phyloP scores from a whole-genome alignment of 2,113 vertebrate genomes.

The Crotalus viridis region DNA sequence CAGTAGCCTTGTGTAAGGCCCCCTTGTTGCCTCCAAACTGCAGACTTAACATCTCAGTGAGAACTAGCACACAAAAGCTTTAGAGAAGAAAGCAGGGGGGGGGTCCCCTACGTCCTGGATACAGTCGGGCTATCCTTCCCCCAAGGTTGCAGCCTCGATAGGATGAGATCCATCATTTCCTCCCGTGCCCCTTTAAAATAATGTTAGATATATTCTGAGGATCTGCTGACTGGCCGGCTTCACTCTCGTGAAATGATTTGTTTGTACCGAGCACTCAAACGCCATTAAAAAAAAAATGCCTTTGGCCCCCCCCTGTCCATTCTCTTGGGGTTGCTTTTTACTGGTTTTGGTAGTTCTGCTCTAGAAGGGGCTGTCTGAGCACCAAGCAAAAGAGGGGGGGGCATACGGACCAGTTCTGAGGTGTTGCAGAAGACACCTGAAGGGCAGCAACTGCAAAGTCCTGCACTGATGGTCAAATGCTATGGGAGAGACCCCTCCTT shows the following conservation, averaged over 20 bases:
- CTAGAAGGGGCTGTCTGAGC: background rate
- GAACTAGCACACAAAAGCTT: background rate
- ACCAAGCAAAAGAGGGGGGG: background rate
- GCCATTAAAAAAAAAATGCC: background rate
- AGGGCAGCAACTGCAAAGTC: background rate
- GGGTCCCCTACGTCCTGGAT: background rate
- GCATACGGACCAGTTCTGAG: conserved; percentile 1
- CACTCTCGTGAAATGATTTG: conserved; percentile 3
- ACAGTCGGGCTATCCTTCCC: background rate
- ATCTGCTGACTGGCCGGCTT: background rate
- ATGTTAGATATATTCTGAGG: background rate
- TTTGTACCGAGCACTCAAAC: background rate
- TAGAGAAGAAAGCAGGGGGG: background rate
- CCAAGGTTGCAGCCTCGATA: conserved; percentile 20
- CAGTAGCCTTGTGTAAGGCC: background rate
- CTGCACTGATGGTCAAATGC: background rate
- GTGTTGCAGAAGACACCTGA: background rate
- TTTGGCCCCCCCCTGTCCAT: background rate
- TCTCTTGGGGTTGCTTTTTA: conserved; percentile 4
- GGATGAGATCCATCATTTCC: background rate
- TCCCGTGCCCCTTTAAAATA: background rate
- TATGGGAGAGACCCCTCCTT: background rate
- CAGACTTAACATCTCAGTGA: background rate
- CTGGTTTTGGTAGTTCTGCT: conserved; percentile 4
- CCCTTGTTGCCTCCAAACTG: background rate